phyloP scores from a whole-genome alignment of 2,888 invertebrate species.

The Hirtodrosophila duncani region DNA sequence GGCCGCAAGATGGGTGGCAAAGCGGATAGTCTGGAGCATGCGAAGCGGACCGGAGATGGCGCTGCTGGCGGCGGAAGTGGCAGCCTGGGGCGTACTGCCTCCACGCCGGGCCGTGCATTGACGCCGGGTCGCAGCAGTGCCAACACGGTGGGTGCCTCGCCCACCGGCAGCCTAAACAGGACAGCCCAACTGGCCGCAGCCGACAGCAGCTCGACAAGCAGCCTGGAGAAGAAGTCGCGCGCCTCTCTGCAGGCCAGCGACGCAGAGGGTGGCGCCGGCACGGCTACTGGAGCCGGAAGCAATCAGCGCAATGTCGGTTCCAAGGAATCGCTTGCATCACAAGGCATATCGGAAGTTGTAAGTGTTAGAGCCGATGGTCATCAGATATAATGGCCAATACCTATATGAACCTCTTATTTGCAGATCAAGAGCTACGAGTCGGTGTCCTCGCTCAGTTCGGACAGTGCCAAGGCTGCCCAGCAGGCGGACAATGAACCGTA shows the following conservation, averaged over 20 bases:
- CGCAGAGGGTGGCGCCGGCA: slow-evolving; percentile 40
- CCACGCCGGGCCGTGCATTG: slow-evolving; percentile 50
- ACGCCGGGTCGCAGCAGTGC: slow-evolving; percentile 43
- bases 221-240: slow-evolving; percentile 75
- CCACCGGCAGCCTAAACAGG: slow-evolving; percentile 77
- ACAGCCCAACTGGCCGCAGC: slow-evolving; percentile 62
- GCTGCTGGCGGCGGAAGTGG: slow-evolving; percentile 49
- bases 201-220: slow-evolving; percentile 75
- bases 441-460: slow-evolving; percentile 83
- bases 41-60: slow-evolving; percentile 64
- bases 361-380: background rate
- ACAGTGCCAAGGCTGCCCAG: slow-evolving; percentile 79
- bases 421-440: slow-evolving; percentile 84
- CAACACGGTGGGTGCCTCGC: slow-evolving; percentile 69
- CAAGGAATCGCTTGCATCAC: slow-evolving; percentile 78
- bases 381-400: background rate
- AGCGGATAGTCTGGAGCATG: slow-evolving; percentile 77
- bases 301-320: slow-evolving; percentile 76
- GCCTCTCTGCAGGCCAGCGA: slow-evolving; percentile 66
- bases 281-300: slow-evolving; percentile 6
- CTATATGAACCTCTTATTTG: slow-evolving; percentile 10
- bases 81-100: slow-evolving; percentile 75
- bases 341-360: slow-evolving; percentile 78
- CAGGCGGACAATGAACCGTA: slow-evolving; percentile 83
- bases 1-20: slow-evolving; percentile 77